Evolutionary conservation across 2,797 vertebrate genomes (phyloP).

Genomic region (Remorina albescens): DNA sequence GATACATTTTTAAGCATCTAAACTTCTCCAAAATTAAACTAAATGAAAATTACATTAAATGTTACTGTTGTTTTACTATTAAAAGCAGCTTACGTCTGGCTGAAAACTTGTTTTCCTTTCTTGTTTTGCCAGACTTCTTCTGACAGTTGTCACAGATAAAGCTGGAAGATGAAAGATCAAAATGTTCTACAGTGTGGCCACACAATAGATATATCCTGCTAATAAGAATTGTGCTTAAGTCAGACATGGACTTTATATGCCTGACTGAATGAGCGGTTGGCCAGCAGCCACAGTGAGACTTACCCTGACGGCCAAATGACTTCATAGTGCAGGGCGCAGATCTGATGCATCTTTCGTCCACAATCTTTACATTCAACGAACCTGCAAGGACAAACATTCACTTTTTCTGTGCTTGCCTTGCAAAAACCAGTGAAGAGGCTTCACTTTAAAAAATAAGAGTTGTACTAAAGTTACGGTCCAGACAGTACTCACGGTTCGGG

Average conservation of each 20-base stretch:
- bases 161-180: conserved; percentile 73
- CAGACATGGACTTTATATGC: not conserved
- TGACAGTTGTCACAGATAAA: conserved; percentile 99
- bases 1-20: not conserved
- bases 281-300: conserved; percentile 33
- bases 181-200: conserved; percentile 4
- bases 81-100: conserved; percentile 91
- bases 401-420: not conserved
- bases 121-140: conserved; percentile 94
- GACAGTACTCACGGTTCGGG: conserved; percentile 95
- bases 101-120: conserved; percentile 98
- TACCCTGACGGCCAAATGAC: conserved; percentile 99
- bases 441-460: not conserved
- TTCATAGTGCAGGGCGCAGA: conserved; percentile 97
- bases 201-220: not conserved
- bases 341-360: conserved; percentile 99
- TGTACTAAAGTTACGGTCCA: not conserved
- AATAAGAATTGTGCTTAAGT: not conserved
- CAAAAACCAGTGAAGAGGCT: not conserved
- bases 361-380: conserved; percentile 99
- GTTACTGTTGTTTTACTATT: not conserved
- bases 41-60: not conserved
- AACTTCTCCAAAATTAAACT: not conserved
- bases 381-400: conserved; percentile 76
- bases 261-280: not conserved